Evolutionary conservation across 2,113 vertebrate genomes (phyloP).

Genomic region (Clarias macrocephalus): DNA sequence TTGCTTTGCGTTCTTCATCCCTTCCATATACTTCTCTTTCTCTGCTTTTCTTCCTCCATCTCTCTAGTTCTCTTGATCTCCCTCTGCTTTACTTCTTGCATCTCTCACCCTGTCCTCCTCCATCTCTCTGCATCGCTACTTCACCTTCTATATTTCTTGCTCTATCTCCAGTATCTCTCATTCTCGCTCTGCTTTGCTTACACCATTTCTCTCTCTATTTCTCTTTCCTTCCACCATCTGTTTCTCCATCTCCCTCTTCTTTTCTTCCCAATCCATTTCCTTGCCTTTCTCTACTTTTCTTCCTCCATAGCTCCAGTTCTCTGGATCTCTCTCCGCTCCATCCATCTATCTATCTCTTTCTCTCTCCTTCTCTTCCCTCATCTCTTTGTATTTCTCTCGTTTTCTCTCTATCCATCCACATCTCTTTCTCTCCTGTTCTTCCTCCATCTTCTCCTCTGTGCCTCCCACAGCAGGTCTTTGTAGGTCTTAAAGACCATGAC

Average conservation of each 20-base stretch:
- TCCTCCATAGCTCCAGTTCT: background rate
- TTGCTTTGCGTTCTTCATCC: background rate
- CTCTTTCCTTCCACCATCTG: background rate
- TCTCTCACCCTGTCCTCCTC: background rate
- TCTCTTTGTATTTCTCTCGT: background rate
- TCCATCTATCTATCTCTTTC: too few relatives aligned
- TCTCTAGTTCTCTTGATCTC: background rate
- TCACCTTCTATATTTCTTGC: background rate
- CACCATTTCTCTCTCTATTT: background rate
- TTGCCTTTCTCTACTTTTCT: background rate
- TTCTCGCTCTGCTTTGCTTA: background rate
- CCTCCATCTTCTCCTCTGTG: background rate
- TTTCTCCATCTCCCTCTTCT: background rate
- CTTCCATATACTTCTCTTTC: background rate
- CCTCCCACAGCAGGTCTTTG: constrained; percentile 52
- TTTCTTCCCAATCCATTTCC: background rate
- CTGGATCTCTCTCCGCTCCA: background rate
- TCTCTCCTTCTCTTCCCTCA: too few relatives aligned
- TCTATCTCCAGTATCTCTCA: background rate
- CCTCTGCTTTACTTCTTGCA: too few relatives aligned
- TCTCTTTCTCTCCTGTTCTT: background rate
- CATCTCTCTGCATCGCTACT: background rate
- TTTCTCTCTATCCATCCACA: background rate
- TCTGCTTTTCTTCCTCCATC: background rate
- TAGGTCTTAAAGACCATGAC: constrained; percentile 69